Conservation (phyloP, 2,888 invertebrate species). For the Morpho deidamia region DNA sequence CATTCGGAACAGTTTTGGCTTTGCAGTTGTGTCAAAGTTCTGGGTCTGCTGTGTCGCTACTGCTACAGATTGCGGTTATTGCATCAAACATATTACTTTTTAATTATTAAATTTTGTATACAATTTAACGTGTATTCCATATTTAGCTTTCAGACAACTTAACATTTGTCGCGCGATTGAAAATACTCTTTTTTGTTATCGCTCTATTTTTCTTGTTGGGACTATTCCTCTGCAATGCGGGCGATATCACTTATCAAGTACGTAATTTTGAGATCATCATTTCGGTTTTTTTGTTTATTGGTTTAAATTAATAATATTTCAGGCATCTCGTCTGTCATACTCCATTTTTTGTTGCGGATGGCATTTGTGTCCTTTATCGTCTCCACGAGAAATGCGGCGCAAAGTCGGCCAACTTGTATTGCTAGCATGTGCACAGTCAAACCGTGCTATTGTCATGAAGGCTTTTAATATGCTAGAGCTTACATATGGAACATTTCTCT, state of each 20-base stretch:
- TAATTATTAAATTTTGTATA: not conserved
- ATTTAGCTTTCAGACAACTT: constrained; percentile 53
- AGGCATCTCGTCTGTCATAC: constrained; percentile 58
- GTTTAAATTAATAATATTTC: constrained; percentile 13
- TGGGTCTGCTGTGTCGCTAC: constrained; percentile 49
- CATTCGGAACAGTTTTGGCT: constrained; percentile 60
- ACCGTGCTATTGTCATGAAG: constrained; percentile 61
- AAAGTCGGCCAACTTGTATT: constrained; percentile 46
- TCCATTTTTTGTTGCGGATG: constrained; percentile 67
- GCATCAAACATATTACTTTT: constrained; percentile 3
- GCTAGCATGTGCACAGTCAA: constrained; percentile 51
- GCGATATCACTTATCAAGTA: constrained; percentile 63
- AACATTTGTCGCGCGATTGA: constrained; percentile 46
- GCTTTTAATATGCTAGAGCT: constrained; percentile 67
- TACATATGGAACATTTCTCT: constrained; percentile 54
- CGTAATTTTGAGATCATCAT: too few relatives aligned
- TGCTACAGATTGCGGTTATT: constrained; percentile 47
- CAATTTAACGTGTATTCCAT: not conserved
- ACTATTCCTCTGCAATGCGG: constrained; percentile 63
- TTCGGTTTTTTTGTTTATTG: not conserved
- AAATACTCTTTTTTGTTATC: constrained; percentile 53
- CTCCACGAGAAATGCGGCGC: constrained; percentile 25
- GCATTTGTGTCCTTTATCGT: constrained; percentile 40
- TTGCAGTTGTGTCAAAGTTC: constrained; percentile 58
- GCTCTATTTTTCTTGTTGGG: constrained; percentile 59